Evolutionary conservation across 2,113 vertebrate species (phyloP).

Genomic region (Mesitornis unicolor): DNA sequence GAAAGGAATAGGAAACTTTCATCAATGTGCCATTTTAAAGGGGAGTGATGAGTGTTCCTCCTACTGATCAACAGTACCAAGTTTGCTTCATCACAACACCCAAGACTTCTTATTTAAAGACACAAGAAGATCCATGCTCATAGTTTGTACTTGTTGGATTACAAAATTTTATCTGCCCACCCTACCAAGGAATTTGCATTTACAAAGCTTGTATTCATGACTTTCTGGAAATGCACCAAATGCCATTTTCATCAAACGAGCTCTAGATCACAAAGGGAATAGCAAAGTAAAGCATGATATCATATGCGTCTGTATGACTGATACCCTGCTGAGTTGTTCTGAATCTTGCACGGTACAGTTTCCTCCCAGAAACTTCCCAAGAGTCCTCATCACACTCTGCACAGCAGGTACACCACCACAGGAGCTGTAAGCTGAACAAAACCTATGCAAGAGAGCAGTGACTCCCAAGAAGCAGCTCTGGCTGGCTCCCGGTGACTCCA

Average conservation of each 20-base stretch:
- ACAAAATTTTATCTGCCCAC: neutral
- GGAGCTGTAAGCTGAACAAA: conserved; percentile 70
- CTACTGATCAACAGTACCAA: neutral
- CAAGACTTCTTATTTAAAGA: neutral
- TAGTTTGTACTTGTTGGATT: neutral
- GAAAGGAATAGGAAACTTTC: neutral
- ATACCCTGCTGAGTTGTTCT: conserved; percentile 56
- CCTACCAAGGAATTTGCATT: neutral
- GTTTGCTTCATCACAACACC: neutral
- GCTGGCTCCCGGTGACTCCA: conserved; percentile 64
- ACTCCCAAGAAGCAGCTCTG: conserved; percentile 74
- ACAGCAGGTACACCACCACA: conserved; percentile 75
- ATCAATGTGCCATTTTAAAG: neutral
- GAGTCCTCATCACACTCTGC: conserved; percentile 65
- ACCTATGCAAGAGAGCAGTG: conserved; percentile 77
- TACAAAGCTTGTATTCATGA: neutral
- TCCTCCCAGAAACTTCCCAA: conserved; percentile 67
- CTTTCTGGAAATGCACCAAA: neutral
- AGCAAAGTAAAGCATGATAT: neutral
- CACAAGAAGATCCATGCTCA: neutral
- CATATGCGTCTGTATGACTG: neutral
- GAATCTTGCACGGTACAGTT: conserved; percentile 60
- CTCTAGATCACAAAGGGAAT: neutral
- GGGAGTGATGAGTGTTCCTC: neutral
- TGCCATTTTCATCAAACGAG: neutral